Percentiles rank a stretch among this genome's conserved stretches.
Conservation (phyloP, 2,888 invertebrate genomes). For the Ceramica pisi region DNA sequence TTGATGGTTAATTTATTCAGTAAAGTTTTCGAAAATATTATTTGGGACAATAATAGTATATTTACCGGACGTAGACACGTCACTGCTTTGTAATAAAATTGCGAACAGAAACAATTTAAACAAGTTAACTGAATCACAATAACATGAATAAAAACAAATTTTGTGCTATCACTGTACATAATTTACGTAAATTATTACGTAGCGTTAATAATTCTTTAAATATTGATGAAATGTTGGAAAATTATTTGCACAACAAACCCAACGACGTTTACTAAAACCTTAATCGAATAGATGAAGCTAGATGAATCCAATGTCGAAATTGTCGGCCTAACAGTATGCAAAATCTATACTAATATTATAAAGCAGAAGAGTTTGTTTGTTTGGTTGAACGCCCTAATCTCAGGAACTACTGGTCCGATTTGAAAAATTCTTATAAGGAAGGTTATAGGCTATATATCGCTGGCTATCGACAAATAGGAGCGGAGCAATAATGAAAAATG, state of each 20-base stretch:
- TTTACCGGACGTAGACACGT: background rate
- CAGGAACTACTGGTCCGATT: too few species aligned
- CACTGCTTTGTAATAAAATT: constrained; percentile 10
- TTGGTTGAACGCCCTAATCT: too few species aligned
- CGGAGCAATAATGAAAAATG: too few species aligned
- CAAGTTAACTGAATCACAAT: background rate
- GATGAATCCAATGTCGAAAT: background rate
- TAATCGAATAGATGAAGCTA: background rate
- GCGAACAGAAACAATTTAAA: constrained; percentile 1
- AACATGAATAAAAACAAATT: constrained; percentile 4
- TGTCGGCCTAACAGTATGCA: background rate
- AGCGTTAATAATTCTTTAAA: constrained; percentile 24
- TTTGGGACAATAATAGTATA: background rate
- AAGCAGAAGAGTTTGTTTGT: too few species aligned
- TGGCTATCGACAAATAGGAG: too few species aligned
- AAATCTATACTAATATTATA: too few species aligned
- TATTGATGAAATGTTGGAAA: background rate
- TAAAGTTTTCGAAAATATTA: background rate
- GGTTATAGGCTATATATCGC: too few species aligned
- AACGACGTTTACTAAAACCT: background rate
- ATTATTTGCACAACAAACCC: constrained; percentile 5
- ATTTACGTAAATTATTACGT: constrained; percentile 25
- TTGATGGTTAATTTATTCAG: background rate
- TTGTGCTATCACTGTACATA: constrained; percentile 13
- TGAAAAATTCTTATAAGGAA: too few species aligned